Percentiles rank a stretch among this genome's conserved stretches.
These are phyloP conservation scores for Pygmarrhopalites habei DNA, from an alignment of 1,140 invertebrate genomes.

Conservation along the genomic window DNA sequence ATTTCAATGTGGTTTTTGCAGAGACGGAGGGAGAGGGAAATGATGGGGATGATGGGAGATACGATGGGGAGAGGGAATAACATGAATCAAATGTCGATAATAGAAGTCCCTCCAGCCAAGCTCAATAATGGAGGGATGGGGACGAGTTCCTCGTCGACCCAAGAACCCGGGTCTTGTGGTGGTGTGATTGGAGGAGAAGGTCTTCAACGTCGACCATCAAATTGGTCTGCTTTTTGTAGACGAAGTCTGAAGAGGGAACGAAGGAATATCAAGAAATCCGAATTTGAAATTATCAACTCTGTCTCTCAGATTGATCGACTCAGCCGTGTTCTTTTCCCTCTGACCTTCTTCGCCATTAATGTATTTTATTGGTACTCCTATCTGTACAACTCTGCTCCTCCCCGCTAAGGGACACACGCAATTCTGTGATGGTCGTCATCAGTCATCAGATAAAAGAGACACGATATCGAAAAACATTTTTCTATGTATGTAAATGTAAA, in stretches of 20 bases:
- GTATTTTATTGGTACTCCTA: slow-evolving; percentile 73
- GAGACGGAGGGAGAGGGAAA: no score
- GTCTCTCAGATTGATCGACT: slow-evolving; percentile 71
- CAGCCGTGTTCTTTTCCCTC: slow-evolving; percentile 65
- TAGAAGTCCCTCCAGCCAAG: slow-evolving; percentile 24
- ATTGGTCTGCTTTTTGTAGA: slow-evolving; percentile 23
- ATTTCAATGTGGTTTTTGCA: not conserved
- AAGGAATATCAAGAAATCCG: slow-evolving; percentile 15
- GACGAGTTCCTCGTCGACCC: not conserved
- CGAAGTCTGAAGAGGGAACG: slow-evolving; percentile 1
- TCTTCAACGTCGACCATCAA: slow-evolving; percentile 10
- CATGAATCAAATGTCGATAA: slow-evolving; percentile 38
- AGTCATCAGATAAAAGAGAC: no score
- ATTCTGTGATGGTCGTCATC: no score
- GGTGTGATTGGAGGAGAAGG: not conserved
- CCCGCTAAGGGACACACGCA: not conserved
- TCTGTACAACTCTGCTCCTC: slow-evolving; percentile 48
- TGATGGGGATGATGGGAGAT: no score
- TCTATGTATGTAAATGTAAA: no score
- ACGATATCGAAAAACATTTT: no score
- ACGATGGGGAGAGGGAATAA: slow-evolving; percentile 1
- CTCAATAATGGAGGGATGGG: slow-evolving; percentile 32
- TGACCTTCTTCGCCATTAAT: slow-evolving; percentile 68
- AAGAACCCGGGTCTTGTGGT: not conserved
- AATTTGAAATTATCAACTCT: slow-evolving; percentile 52